Conservation (phyloP, 2,113 vertebrate species). For the Rutilus rutilus region DNA sequence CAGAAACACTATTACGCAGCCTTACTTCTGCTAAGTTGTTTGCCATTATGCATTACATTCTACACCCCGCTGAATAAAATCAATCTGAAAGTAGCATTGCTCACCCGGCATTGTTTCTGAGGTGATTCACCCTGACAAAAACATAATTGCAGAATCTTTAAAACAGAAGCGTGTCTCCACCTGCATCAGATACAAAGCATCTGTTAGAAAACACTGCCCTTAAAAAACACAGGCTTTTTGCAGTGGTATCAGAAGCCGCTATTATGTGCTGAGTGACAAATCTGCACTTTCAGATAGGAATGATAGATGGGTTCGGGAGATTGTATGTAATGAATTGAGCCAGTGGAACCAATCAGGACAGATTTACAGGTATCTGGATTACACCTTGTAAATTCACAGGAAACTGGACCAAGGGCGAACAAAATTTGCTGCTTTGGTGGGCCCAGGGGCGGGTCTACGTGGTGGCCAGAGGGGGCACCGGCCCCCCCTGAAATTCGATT, state of each 20-base stretch:
- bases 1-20: not conserved
- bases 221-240: not conserved
- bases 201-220: conserved; percentile 6
- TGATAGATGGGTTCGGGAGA: not conserved
- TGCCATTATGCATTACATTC: conserved; percentile 41
- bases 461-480: too few species aligned
- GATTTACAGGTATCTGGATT: not conserved
- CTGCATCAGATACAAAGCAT: conserved; percentile 4
- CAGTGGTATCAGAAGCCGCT: too few species aligned
- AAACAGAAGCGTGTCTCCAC: conserved; percentile 33
- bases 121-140: conserved; percentile 16
- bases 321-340: not conserved
- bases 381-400: not conserved
- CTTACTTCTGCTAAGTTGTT: conserved; percentile 26
- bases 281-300: not conserved
- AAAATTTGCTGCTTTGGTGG: not conserved
- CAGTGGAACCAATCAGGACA: not conserved
- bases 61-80: conserved; percentile 36
- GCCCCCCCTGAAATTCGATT: too few species aligned
- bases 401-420: not conserved
- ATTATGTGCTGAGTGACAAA: conserved; percentile 3
- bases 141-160: conserved; percentile 35
- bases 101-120: not conserved
- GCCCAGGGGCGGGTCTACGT: too few species aligned
- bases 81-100: conserved; percentile 43